Evolutionary conservation across 2,113 vertebrate species (phyloP).

Genomic region (Lampris incognitus): DNA sequence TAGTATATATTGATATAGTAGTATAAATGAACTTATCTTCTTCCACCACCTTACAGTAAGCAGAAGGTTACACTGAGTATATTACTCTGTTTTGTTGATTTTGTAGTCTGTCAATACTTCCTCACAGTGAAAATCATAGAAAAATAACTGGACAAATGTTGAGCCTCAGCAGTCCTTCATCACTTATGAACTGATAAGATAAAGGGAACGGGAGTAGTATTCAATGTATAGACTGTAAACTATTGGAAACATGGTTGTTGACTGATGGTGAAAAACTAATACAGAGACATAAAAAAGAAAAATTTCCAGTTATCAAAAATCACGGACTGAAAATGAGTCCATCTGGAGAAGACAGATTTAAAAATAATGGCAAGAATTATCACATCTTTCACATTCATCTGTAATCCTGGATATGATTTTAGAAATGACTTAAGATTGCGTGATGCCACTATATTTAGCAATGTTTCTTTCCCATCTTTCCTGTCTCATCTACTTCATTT

Average conservation of each 20-base stretch:
- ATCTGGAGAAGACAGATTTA: constrained; percentile 61
- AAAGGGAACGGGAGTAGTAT: constrained; percentile 39
- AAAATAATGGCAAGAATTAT: constrained; percentile 70
- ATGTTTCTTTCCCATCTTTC: constrained; percentile 18
- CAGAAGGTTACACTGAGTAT: no score
- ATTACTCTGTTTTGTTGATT: no score
- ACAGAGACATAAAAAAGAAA: constrained; percentile 56
- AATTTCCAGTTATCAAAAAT: constrained; percentile 60
- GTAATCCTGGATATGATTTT: constrained; percentile 66
- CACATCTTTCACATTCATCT: constrained; percentile 62
- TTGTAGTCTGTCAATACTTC: background rate
- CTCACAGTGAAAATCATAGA: background rate
- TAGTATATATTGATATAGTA: no score
- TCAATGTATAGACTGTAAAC: constrained; percentile 19
- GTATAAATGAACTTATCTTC: no score
- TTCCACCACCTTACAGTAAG: no score
- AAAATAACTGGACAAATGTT: constrained; percentile 15
- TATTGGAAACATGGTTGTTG: constrained; percentile 39
- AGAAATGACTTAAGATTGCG: constrained; percentile 74
- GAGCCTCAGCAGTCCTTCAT: constrained; percentile 24
- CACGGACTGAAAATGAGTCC: constrained; percentile 53
- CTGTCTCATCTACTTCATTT: constrained; percentile 18
- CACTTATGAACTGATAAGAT: constrained; percentile 52
- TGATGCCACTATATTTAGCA: constrained; percentile 62
- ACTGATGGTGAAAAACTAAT: constrained; percentile 29